phyloP scores from a whole-genome alignment of 2,888 invertebrate species.

The Drosophila infuscata region DNA sequence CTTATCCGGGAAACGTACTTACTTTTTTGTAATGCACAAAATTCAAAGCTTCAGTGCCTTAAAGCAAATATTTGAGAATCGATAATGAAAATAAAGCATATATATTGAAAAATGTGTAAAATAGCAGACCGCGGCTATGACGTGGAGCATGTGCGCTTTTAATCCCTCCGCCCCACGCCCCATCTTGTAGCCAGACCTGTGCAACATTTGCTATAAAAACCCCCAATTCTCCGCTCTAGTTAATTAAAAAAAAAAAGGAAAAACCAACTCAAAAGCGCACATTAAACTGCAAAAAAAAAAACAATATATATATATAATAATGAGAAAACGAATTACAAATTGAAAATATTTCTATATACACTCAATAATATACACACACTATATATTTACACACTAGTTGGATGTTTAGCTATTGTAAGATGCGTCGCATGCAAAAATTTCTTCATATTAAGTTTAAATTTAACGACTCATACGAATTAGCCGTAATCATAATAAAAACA shows the following conservation, averaged over 20 bases:
- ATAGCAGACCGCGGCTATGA: constrained; percentile 42
- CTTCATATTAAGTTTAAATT: constrained; percentile 75
- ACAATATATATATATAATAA: background rate
- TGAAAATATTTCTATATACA: constrained; percentile 67
- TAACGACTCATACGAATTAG: constrained; percentile 78
- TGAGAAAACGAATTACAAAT: constrained; percentile 57
- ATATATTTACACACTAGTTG: constrained; percentile 75
- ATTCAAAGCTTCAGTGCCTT: constrained; percentile 84
- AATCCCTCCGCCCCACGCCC: background rate
- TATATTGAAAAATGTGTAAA: constrained; percentile 34
- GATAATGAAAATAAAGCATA: constrained; percentile 27
- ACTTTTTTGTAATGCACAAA: constrained; percentile 76
- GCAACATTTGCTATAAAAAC: constrained; percentile 2
- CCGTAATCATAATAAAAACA: constrained; percentile 65
- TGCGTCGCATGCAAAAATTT: constrained; percentile 51
- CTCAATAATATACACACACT: constrained; percentile 62
- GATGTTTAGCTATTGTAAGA: constrained; percentile 73
- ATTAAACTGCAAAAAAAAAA: constrained; percentile 48
- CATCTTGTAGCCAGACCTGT: background rate
- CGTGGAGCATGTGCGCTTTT: constrained; percentile 53
- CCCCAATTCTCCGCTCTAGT: constrained; percentile 35
- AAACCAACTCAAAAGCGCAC: constrained; percentile 50
- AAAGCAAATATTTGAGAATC: constrained; percentile 70
- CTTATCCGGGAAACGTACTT: constrained; percentile 47
- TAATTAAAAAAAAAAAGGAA: background rate